Evolutionary conservation across 2,113 vertebrate genomes (phyloP), one percentile per base, ranked within the genome.

Genomic region (Alouatta palliata): DNA sequence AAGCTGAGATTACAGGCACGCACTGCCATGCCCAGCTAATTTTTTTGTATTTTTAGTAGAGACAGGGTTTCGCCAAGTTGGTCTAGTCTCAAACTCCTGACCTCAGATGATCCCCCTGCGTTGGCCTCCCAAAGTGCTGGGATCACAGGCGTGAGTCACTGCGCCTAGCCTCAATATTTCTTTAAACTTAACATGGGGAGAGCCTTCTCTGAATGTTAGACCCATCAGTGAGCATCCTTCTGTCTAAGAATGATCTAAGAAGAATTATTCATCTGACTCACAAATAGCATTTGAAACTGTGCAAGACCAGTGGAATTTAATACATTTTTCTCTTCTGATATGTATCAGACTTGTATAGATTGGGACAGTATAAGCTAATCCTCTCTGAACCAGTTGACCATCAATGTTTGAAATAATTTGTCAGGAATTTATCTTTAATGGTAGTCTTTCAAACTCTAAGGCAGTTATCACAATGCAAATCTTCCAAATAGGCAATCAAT

Each of bases 141-240:
- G 16, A 52, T 52, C 52, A 52, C 52, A 52, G 52, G 52, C 16
- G 5, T 52, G 52, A 52, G 16, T 52, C 52, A 52, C 52, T 52
- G 52, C 16, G 16, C 16, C 52, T 5, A 5, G 52, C 16, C 37
- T 66, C 27, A 30, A 1, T 56, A 66, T 81, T 90, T 93, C 75
- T 90, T 92, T 90, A 61, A 32, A 52, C 6, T 0, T 64, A 6
- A 64, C 10, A 35, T 37, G 2, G 3, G 21, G 9, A 27, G 13
- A 45, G 40, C n/a, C 54, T 96, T 88, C 85, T 89, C 76, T 94
- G 40, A 80, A 80, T 64, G 52, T 66, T 4, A 86, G 73, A 86
- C 8, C 20, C 56, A 20, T 71, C 32, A 25, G 35, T 32, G 10
- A 73, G 21, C 61, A 71, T 75, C 12, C 3, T 73, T 73, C n/a